Percentiles rank a stretch among this genome's conserved stretches.
phyloP scores from a whole-genome alignment of 2,113 vertebrate genomes.

The Aramus guarauna region DNA sequence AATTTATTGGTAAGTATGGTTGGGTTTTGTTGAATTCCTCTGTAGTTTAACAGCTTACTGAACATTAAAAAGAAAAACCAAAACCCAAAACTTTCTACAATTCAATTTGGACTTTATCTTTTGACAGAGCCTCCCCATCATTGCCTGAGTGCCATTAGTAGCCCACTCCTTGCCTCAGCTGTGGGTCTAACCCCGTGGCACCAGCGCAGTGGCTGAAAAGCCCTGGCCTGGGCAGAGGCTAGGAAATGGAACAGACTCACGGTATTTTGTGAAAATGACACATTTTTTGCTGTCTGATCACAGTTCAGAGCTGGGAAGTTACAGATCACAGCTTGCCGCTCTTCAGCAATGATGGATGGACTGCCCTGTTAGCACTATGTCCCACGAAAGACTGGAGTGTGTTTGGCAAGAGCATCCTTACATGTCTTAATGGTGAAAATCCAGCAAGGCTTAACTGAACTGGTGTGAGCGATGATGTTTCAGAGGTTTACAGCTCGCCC shows the following conservation, averaged over 20 bases:
- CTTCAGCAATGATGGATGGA: not conserved
- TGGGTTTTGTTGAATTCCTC: not conserved
- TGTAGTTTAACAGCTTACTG: not conserved
- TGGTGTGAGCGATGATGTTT: not conserved
- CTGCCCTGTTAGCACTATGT: constrained; percentile 1
- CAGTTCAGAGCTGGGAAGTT: not conserved
- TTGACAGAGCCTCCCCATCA: not conserved
- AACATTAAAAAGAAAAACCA: not conserved
- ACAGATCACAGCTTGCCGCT: not conserved
- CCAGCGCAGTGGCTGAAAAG: not conserved
- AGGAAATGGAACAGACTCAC: not conserved
- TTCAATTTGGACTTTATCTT: not conserved
- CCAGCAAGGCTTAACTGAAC: constrained; percentile 1
- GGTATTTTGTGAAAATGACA: not conserved
- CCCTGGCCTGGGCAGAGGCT: not conserved
- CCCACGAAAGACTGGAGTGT: not conserved
- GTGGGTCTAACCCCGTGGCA: not conserved
- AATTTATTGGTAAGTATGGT: not conserved
- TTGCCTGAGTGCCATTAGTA: not conserved
- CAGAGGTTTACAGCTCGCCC: not conserved
- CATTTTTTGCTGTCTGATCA: not conserved
- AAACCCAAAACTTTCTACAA: not conserved
- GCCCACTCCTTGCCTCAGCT: not conserved
- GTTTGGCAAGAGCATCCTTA: constrained; percentile 14
- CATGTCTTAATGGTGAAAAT: constrained; percentile 3